These are phyloP conservation scores for Labeo catla DNA, from an alignment of 2,113 vertebrate genomes.

Conservation along the genomic window DNA sequence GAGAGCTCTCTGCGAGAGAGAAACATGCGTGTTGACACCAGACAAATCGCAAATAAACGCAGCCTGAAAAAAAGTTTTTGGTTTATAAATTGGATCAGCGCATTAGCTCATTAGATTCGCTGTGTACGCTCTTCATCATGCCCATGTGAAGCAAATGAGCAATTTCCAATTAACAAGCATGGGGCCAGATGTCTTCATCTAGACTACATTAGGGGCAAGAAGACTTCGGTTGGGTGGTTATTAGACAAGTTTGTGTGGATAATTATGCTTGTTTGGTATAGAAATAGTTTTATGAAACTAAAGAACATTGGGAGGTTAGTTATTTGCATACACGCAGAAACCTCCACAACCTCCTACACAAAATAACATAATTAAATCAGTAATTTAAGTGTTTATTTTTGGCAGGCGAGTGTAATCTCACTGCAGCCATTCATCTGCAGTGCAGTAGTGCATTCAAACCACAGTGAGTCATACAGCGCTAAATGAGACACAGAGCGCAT, in stretches of 20 bases:
- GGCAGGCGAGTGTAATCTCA: neutral
- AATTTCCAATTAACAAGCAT: slow-evolving; percentile 6
- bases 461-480: slow-evolving; percentile 30
- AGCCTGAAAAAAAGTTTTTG: neutral
- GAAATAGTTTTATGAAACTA: slow-evolving; percentile 2
- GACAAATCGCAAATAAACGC: neutral
- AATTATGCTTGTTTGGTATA: neutral
- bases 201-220: neutral
- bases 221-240: neutral
- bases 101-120: neutral
- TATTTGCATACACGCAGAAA: neutral
- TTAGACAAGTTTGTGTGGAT: slow-evolving; percentile 7
- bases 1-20: neutral
- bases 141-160: slow-evolving; percentile 19
- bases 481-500: slow-evolving; percentile 40
- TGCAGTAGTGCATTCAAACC: slow-evolving; percentile 13
- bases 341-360: neutral
- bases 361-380: neutral
- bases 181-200: slow-evolving; percentile 29
- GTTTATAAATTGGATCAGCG: slow-evolving; percentile 1
- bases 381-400: neutral
- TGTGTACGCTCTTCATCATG: slow-evolving; percentile 23
- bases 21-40: neutral
- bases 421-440: slow-evolving; percentile 28
- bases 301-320: neutral